Evolutionary conservation across 35 echinoderm and acorn worm species (phyloP).

Genomic region (Strongylocentrotus purpuratus): DNA sequence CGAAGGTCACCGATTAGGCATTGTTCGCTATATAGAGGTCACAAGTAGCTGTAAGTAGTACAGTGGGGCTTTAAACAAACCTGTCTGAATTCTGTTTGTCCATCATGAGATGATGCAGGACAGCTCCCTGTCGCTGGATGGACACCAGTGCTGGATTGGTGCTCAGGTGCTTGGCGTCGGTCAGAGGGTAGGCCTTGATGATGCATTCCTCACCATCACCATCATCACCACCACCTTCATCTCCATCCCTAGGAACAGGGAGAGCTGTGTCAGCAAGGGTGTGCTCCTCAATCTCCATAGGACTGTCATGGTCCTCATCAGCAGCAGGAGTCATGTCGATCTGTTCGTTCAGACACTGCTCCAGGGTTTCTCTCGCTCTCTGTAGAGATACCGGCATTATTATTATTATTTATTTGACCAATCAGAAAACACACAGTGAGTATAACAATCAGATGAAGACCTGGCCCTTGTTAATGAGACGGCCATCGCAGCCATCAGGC

Average conservation of each 20-base stretch:
- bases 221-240: not conserved
- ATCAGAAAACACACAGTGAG: too few relatives aligned
- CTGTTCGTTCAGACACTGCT: not conserved
- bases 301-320: not conserved
- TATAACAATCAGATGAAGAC: too few relatives aligned
- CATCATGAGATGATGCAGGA: not conserved
- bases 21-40: too few relatives aligned
- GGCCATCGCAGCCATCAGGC: too few relatives aligned
- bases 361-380: constrained; percentile 11
- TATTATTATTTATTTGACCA: too few relatives aligned
- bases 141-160: not conserved
- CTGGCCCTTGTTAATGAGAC: too few relatives aligned
- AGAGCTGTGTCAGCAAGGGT: not conserved
- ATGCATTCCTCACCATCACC: not conserved
- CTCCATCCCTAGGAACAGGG: not conserved
- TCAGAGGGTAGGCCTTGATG: constrained; percentile 20
- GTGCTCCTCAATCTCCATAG: constrained; percentile 15
- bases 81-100: not conserved
- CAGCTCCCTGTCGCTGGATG: constrained; percentile 28
- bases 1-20: too few relatives aligned
- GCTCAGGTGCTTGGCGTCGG: not conserved
- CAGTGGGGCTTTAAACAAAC: not conserved
- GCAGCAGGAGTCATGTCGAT: not conserved
- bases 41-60: too few relatives aligned
- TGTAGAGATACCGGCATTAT: not conserved